Base-by-base conservation (phyloP, 1,140 invertebrate genomes). In the Papilio polyxenes region DNA sequence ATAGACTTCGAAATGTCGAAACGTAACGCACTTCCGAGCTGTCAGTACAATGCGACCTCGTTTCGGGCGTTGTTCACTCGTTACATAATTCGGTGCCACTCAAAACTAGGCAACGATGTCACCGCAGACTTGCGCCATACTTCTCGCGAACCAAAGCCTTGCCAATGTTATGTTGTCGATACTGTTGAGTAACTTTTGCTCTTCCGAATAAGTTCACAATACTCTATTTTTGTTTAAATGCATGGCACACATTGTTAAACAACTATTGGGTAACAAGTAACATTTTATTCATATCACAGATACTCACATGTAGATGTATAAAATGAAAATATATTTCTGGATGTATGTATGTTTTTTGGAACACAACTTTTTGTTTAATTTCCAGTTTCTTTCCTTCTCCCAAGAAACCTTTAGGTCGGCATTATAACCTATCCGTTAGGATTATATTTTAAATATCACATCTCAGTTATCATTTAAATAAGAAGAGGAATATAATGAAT, bases 21-120 rank as follows among this genome's bases (percentile, higher is more conserved):
- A 80, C 78, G 78, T 83, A 84, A 93, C 91, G 91, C 90, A 94
- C 91, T 93, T 93, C 93, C 93, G 92, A 94, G 88, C 85, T 85
- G 69, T 13, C 88, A 69, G 86, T 86, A 87, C 88, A 85, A 85
- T 88, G 88, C 89, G 93, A 90, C 93, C 93, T 89, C 92, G 89
- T 92, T 94, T 91, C 89, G 84, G 85, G 83, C 85, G 91, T 92
- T 92, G 89, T 93, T 91, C 89, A 89, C 82, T 82, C 83, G 85
- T 94, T 94, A 94, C 92, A 94, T 94, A 93, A 94, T 89, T 90
- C 87, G 86, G 87, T 90, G 90, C 87, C 89, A 89, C 87, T 91
- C 87, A 90, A 87, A 94, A 92, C 91, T 94, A 94, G 93, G 93
- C 91, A 93, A 94, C 87, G 90, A 93, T 94, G 93, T 94, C 93